Evolutionary conservation across 1,140 invertebrate genomes (phyloP), one percentile per base, ranked within the genome.

Genomic region (Chlorops oryzae): DNA sequence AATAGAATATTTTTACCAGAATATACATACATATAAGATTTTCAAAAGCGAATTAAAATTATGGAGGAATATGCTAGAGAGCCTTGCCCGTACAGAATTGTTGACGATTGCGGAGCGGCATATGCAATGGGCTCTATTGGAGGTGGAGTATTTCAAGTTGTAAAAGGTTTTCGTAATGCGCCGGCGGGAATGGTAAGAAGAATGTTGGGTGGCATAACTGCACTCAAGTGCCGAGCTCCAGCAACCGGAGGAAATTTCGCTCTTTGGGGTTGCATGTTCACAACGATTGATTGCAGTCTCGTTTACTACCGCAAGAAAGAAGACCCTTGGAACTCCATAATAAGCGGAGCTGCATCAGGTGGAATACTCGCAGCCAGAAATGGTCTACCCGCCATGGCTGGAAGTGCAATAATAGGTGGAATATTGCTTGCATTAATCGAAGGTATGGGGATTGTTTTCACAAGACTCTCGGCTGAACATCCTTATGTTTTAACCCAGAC

Each of bases 111-210:
- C 75, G 97, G 97, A 34, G 96, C 96, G 59, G 97, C 96, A 10
- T 99, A 99, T 70, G 87, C 96, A 9, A 98, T 99, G 95, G 97
- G 97, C 27, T 83, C 87, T 3, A 93, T 99, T 54, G 97, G 96
- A 12, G 96, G 97, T 10, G 87, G 86, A 27, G 78, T 99, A 48
- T 99, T 99, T 75, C 96, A 99, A 76, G 87, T 86, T 43, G 88
- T 98, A 47, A 97, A 95, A 79, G 97, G 96, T 22, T 98, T 94
- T 67, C 82, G 93, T 65, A 97, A 98, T 82, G 94, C 97, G 6
- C 95, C 96, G 1, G 84, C 85, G 54, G 89, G 88, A 43, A 77
- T 89, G 41, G 84, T 76, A 59, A 81, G 81, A 71, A 77, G 88
- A 73, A 74, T 90, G 73, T 58, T 83, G 41, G 90, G 92, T 23